A percentile compares a stretch with the other conserved stretches of the same genome.
Conservation (phyloP, 1,140 invertebrate genomes). For the Heliconius congener region DNA sequence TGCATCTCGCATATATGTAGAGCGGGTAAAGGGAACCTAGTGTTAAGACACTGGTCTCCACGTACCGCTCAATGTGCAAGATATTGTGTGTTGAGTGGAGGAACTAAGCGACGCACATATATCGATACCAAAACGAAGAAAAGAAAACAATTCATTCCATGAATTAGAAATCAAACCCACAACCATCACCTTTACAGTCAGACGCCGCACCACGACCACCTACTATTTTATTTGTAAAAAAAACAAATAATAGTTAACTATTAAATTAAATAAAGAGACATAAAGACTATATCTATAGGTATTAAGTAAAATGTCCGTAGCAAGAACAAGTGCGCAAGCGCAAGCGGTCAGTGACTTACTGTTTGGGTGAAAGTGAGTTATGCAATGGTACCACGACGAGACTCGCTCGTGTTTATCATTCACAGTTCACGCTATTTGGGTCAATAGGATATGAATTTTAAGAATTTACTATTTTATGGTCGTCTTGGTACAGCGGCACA, state of each 20-base stretch:
- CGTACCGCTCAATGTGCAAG: too few species aligned
- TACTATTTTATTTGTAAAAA: background rate
- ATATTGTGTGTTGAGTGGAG: too few species aligned
- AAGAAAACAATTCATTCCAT: too few species aligned
- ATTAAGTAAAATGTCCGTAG: background rate
- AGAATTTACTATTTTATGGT: background rate
- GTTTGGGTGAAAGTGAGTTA: conserved; percentile 58
- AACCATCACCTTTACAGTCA: too few species aligned
- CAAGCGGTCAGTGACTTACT: conserved; percentile 55
- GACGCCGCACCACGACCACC: too few species aligned
- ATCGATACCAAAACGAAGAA: too few species aligned
- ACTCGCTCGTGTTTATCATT: conserved; percentile 33
- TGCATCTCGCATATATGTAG: too few species aligned
- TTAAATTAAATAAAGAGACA: background rate
- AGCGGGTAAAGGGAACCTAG: too few species aligned
- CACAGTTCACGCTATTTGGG: conserved; percentile 25
- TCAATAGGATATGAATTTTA: conserved; percentile 29
- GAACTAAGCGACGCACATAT: too few species aligned
- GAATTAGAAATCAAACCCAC: too few species aligned
- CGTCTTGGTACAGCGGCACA: too few species aligned
- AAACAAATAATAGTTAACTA: background rate
- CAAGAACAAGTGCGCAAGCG: conserved; percentile 1
- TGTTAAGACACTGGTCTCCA: too few species aligned
- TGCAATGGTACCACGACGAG: conserved; percentile 26
- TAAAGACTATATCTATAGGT: background rate